Percentiles rank a stretch among this genome's conserved stretches.
These are phyloP conservation scores for Coleophora flavipennella DNA, from an alignment of 2,888 invertebrate species.

Conservation along the genomic window DNA sequence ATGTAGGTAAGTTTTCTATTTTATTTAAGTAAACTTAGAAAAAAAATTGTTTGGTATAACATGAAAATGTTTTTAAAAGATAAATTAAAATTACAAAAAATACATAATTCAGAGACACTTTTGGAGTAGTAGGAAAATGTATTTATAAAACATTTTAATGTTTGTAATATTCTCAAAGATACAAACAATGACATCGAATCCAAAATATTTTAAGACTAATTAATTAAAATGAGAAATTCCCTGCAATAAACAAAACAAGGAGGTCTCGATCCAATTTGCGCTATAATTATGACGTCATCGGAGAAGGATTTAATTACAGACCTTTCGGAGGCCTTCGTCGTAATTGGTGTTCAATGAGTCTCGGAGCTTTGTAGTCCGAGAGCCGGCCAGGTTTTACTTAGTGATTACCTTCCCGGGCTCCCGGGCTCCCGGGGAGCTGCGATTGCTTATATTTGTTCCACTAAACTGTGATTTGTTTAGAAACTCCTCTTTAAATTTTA, in stretches of 20 bases:
- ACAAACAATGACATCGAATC: too few relatives aligned
- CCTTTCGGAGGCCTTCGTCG: slow-evolving; percentile 61
- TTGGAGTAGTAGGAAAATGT: too few relatives aligned
- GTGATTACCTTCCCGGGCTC: slow-evolving; percentile 47
- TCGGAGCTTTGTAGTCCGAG: slow-evolving; percentile 56
- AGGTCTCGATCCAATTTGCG: slow-evolving; percentile 62
- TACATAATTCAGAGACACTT: too few relatives aligned
- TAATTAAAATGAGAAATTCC: slow-evolving; percentile 50
- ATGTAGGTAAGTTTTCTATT: too few relatives aligned
- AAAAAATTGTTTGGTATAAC: too few relatives aligned
- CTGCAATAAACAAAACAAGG: slow-evolving; percentile 65
- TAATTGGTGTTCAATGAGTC: slow-evolving; percentile 70
- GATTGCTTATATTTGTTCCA: slow-evolving; percentile 29
- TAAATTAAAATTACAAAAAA: too few relatives aligned
- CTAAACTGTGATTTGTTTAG: not conserved
- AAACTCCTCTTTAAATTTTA: not conserved
- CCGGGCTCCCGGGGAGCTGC: slow-evolving; percentile 31
- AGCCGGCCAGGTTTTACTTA: slow-evolving; percentile 41
- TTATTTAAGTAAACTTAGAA: too few relatives aligned
- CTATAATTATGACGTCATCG: slow-evolving; percentile 71
- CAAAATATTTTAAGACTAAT: slow-evolving; percentile 30
- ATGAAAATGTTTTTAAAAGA: too few relatives aligned
- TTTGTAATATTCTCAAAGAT: too few relatives aligned
- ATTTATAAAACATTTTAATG: too few relatives aligned
- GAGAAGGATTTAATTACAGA: slow-evolving; percentile 72